Conservation (phyloP, 2,888 invertebrate species). For the Cataglyphis altisquamis region DNA sequence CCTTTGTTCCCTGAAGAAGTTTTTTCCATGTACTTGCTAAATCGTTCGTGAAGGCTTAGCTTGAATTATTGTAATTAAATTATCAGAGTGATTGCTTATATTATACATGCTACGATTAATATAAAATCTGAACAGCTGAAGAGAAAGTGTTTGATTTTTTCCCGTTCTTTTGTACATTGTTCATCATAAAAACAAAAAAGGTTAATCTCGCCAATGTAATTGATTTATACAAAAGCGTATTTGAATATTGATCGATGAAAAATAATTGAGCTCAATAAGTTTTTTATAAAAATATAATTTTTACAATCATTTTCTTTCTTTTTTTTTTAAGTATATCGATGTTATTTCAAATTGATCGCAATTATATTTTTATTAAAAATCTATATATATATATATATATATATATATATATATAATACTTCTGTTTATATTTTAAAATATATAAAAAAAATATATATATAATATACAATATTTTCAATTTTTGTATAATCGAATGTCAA, state of each 20-base stretch:
- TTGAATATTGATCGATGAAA: neutral
- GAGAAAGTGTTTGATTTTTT: conserved; percentile 7
- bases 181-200: neutral
- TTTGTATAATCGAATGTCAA: neutral
- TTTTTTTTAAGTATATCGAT: neutral
- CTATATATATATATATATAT: neutral
- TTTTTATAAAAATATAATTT: neutral
- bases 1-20: conserved; percentile 31
- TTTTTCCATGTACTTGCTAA: conserved; percentile 35
- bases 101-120: conserved; percentile 39
- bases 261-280: neutral
- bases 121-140: conserved; percentile 19
- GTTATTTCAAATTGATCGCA: neutral
- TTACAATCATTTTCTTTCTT: neutral
- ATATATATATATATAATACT: neutral
- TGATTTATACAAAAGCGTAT: conserved; percentile 4
- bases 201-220: neutral
- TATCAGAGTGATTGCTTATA: conserved; percentile 36
- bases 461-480: neutral
- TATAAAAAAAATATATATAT: neutral
- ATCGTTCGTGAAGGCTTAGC: conserved; percentile 28
- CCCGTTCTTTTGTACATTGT: conserved; percentile 6
- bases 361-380: conserved; percentile 3
- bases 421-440: neutral
- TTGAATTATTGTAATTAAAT: conserved; percentile 48